Percentiles rank a stretch among this genome's conserved stretches.
These are phyloP conservation scores for Sceliomorpha sp. DNA, from an alignment of 2,888 invertebrate genomes.

Conservation along the genomic window DNA sequence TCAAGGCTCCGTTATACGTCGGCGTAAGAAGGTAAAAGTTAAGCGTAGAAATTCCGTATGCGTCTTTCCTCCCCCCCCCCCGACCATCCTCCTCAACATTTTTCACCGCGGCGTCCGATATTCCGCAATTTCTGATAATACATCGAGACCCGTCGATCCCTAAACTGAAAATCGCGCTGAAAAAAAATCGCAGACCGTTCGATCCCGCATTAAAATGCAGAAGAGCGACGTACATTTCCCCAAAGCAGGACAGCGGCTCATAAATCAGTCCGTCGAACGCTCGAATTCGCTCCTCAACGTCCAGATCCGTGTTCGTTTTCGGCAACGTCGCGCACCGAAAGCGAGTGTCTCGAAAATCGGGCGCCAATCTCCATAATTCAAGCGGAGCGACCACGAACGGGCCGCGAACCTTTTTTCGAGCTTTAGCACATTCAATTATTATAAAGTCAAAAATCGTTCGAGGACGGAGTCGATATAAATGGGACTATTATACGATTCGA, in stretches of 20 bases:
- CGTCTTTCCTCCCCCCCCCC: no score
- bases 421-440: slow-evolving; percentile 68
- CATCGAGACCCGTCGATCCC: slow-evolving; percentile 6
- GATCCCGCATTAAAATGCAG: slow-evolving; percentile 44
- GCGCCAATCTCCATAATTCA: slow-evolving; percentile 48
- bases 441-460: slow-evolving; percentile 78
- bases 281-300: slow-evolving; percentile 45
- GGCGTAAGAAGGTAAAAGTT: no score
- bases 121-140: background rate
- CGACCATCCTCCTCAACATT: no score
- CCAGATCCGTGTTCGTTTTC: slow-evolving; percentile 31
- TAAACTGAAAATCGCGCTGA: background rate
- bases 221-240: slow-evolving; percentile 41
- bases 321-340: slow-evolving; percentile 13
- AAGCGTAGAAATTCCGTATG: no score
- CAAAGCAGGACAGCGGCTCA: slow-evolving; percentile 38
- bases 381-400: slow-evolving; percentile 32
- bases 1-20: no score
- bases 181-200: slow-evolving; percentile 20
- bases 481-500: slow-evolving; percentile 76
- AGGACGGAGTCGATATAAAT: slow-evolving; percentile 77
- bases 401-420: slow-evolving; percentile 35
- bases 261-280: slow-evolving; percentile 47
- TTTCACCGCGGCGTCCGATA: background rate
- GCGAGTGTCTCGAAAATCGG: slow-evolving; percentile 45